Percentiles rank a stretch among this genome's conserved stretches.
These are phyloP conservation scores for Trichacis sp. DNA, from an alignment of 2,888 invertebrate species.

Conservation along the genomic window DNA sequence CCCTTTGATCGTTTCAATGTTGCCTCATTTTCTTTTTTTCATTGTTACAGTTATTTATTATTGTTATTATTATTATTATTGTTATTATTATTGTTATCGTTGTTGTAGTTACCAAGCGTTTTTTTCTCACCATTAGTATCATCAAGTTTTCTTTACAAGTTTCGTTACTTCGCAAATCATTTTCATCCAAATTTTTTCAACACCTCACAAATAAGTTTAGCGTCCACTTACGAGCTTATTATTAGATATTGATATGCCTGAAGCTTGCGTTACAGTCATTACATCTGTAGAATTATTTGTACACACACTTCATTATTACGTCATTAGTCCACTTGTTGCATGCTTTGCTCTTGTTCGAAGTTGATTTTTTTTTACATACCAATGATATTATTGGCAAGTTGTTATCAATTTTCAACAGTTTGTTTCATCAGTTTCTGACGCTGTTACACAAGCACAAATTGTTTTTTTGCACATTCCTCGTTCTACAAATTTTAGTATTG, in stretches of 20 bases:
- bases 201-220: constrained; percentile 52
- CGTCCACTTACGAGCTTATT: constrained; percentile 53
- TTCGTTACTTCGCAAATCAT: constrained; percentile 5
- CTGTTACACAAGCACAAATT: constrained; percentile 9
- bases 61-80: constrained; percentile 71
- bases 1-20: constrained; percentile 73
- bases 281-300: constrained; percentile 48
- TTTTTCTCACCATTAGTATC: constrained; percentile 36
- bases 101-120: constrained; percentile 34
- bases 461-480: constrained; percentile 2
- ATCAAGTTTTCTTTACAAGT: neutral
- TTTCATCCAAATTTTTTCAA: constrained; percentile 51
- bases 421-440: too few species aligned
- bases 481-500: too few species aligned
- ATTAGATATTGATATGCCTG: constrained; percentile 47
- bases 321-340: constrained; percentile 14
- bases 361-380: too few species aligned
- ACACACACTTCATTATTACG: constrained; percentile 43
- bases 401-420: too few species aligned
- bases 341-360: constrained; percentile 2
- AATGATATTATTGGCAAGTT: too few species aligned
- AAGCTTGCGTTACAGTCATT: constrained; percentile 50
- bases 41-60: too few species aligned
- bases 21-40: constrained; percentile 72
- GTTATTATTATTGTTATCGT: constrained; percentile 68